Conservation (phyloP, 92 coral and sea anemone species). For the Nematostella vectensis region DNA sequence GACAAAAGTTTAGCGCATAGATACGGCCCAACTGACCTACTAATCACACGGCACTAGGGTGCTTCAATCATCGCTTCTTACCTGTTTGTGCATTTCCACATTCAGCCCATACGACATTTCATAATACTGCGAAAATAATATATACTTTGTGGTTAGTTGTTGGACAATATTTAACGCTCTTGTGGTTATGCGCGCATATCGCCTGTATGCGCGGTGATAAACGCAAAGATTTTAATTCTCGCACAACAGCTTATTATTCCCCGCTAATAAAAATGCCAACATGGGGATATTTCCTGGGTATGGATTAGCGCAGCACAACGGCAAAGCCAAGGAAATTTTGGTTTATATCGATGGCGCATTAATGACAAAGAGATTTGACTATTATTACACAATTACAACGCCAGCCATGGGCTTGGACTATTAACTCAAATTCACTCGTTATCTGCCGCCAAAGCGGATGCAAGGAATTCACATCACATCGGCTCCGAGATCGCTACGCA, state of each 20-base stretch:
- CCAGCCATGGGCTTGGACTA: slow-evolving; percentile 84
- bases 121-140: slow-evolving; percentile 76
- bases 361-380: slow-evolving; percentile 83
- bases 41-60: slow-evolving; percentile 25
- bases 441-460: slow-evolving; percentile 77
- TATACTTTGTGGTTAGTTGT: slow-evolving; percentile 42
- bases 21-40: slow-evolving; percentile 42
- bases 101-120: slow-evolving; percentile 99
- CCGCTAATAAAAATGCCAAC: no score
- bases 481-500: slow-evolving; percentile 67
- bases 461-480: slow-evolving; percentile 82
- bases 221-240: no score
- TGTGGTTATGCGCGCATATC: neutral
- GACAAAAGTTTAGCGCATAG: slow-evolving; percentile 48
- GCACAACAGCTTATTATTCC: no score
- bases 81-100: slow-evolving; percentile 99
- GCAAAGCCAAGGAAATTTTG: no score
- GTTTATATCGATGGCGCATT: slow-evolving; percentile 95
- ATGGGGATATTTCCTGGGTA: no score
- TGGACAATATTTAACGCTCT: slow-evolving; percentile 23
- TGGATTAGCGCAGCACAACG: no score
- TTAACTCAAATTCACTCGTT: slow-evolving; percentile 76
- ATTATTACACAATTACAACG: slow-evolving; percentile 94
- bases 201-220: no score
- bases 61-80: slow-evolving; percentile 44